Conservation (phyloP, 2,797 vertebrate genomes). For the Spondyliosoma cantharus region DNA sequence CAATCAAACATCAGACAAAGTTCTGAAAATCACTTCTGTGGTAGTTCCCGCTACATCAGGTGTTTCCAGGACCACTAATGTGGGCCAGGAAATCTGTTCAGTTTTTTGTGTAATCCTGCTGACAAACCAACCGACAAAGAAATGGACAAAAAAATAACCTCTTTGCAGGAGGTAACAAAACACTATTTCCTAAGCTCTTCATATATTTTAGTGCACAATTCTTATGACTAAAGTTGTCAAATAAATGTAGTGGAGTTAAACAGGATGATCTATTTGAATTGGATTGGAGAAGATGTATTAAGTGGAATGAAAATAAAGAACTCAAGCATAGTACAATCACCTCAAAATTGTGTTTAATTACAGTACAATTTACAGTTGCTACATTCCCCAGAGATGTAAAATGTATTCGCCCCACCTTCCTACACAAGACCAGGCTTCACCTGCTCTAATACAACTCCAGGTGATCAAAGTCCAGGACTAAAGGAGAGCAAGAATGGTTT, state of each 20-base stretch:
- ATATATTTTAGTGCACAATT: neutral
- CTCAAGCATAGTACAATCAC: neutral
- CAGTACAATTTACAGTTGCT: too few species aligned
- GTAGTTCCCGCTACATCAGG: too few species aligned
- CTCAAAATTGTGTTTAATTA: neutral
- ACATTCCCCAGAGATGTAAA: too few species aligned
- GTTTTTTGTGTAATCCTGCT: too few species aligned
- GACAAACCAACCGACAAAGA: too few species aligned
- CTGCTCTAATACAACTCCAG: slow-evolving; percentile 16
- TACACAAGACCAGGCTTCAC: slow-evolving; percentile 8
- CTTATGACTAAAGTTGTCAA: neutral
- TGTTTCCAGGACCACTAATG: too few species aligned
- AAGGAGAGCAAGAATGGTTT: slow-evolving; percentile 18
- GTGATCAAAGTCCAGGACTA: slow-evolving; percentile 24
- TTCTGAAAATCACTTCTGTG: too few species aligned
- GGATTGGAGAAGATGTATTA: neutral
- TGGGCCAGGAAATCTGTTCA: too few species aligned
- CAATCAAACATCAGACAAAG: too few species aligned
- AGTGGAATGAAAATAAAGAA: neutral
- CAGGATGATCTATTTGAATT: neutral
- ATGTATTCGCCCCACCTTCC: neutral
- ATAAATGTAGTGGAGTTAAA: neutral
- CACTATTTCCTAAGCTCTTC: neutral
- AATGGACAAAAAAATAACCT: too few species aligned
- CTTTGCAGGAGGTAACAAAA: too few species aligned